These are phyloP conservation scores for Galbula dea DNA, from an alignment of 2,113 vertebrate species.

Conservation along the genomic window DNA sequence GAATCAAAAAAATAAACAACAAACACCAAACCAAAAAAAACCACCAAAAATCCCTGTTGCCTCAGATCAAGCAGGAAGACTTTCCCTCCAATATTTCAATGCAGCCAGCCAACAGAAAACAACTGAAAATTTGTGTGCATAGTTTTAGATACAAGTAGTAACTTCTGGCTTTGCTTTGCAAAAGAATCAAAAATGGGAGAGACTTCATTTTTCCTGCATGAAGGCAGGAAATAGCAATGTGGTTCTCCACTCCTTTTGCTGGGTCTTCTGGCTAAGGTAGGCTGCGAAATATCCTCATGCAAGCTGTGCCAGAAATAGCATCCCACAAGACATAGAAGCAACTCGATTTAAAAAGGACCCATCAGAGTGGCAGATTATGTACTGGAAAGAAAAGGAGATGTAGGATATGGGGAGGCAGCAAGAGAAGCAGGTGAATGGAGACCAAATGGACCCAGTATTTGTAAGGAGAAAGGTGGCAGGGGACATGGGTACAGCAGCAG, in stretches of 20 bases:
- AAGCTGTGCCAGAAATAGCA: not conserved
- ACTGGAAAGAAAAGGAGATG: not conserved
- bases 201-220: not conserved
- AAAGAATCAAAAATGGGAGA: not conserved
- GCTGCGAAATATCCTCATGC: not conserved
- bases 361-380: not conserved
- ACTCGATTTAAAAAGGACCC: not conserved
- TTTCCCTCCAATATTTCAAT: constrained; percentile 9
- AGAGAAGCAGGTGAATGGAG: not conserved
- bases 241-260: constrained; percentile 24
- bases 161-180: constrained; percentile 2
- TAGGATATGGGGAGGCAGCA: fast-evolving
- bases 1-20: not conserved
- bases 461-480: fast-evolving
- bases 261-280: not conserved
- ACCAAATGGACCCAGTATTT: fast-evolving
- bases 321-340: not conserved
- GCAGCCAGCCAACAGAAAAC: constrained; percentile 8
- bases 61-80: not conserved
- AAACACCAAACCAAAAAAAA: too few species aligned
- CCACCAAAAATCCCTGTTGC: too few species aligned
- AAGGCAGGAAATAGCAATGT: constrained; percentile 7
- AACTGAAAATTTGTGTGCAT: constrained; percentile 1
- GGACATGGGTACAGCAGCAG: not conserved
- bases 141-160: constrained; percentile 51